Base-by-base conservation (phyloP, 2,797 vertebrate genomes). In the Scolopax rusticola region DNA sequence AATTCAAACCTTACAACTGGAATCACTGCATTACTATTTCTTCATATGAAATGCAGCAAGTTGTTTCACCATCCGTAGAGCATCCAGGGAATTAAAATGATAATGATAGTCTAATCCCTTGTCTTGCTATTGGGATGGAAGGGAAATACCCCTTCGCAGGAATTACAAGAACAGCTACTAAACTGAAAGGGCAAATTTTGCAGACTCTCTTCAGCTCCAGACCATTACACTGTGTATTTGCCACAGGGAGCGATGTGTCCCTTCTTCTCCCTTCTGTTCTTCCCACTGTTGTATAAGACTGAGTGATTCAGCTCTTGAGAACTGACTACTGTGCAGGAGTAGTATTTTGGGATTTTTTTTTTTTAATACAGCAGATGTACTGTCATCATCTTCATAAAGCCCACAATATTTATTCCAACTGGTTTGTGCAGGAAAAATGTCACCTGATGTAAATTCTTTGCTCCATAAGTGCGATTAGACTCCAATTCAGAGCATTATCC, bases 261-360 rank as follows among this genome's bases (percentile, higher is more conserved):
- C 56, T 45, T 8, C 6, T 56, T 80, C 32, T 82, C 43, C 64
- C 50, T 84, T 94, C 79, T 92, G 79, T 60, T 87, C 30, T 63
- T 69, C 59, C 82, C 75, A 20, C 48, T 75, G 80, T 60, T 92
- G 88, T 78, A 5, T 86, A 96, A 93, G 87, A 63, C 59, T 77
- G 28, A 65, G 75, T 89, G 84, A 96, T 92, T 95, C 82, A 83
- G 89, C 91, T 89, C 85, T 68, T 50, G 51, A 91, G 30, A 89
- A 76, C 50, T 48, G 65, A 75, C 65, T 84, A 16, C 60, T 84
- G 48, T 77, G 90, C 70, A 89, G 30, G 38, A 87, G 64, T 74
- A 90, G 78, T 89, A 77, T 85, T 95, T 94, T 57, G 11, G 4
- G 47, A 73, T 9, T 15, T 60, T 53, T 9, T 15, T 60, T 53